phyloP scores from a whole-genome alignment of 2,113 vertebrate species.

The Pogona vitticeps region DNA sequence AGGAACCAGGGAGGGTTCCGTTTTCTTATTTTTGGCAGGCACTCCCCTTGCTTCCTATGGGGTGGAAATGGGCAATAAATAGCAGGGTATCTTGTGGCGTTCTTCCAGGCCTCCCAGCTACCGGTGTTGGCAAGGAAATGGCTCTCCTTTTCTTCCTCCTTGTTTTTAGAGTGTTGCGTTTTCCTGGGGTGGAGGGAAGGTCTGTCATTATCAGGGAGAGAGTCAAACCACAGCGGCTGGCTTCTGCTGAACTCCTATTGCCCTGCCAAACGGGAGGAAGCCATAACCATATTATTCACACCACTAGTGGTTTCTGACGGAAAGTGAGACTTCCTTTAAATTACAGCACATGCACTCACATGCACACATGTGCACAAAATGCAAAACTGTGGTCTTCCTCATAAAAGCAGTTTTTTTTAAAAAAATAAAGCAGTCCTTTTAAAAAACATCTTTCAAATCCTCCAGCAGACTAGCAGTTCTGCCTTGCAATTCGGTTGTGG shows the following conservation, averaged over 20 bases:
- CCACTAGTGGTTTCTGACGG: conserved; percentile 69
- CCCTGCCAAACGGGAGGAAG: conserved; percentile 70
- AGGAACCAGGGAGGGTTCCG: conserved; percentile 69
- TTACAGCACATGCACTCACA: conserved; percentile 38
- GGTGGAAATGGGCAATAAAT: conserved; percentile 82
- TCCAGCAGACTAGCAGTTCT: conserved; percentile 49
- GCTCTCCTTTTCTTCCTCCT: conserved; percentile 74
- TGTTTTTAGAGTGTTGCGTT: conserved; percentile 80
- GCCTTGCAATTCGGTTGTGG: conserved; percentile 46
- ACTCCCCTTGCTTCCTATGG: conserved; percentile 74
- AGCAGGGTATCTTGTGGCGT: conserved; percentile 80
- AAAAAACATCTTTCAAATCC: conserved; percentile 29
- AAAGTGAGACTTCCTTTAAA: conserved; percentile 72
- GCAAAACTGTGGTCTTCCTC: conserved; percentile 9
- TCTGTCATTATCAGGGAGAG: conserved; percentile 86
- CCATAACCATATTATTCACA: conserved; percentile 67
- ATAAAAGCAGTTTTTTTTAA: not conserved
- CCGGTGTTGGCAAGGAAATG: conserved; percentile 78
- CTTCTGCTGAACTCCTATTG: conserved; percentile 64
- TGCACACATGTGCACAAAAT: conserved; percentile 1
- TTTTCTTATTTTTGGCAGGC: conserved; percentile 67
- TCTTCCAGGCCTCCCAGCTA: conserved; percentile 75
- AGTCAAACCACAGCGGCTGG: conserved; percentile 83
- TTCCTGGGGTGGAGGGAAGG: conserved; percentile 68
- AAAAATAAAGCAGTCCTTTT: too few relatives aligned